phyloP scores from a whole-genome alignment of 2,797 vertebrate species.

The Pseudopleuronectes americanus region DNA sequence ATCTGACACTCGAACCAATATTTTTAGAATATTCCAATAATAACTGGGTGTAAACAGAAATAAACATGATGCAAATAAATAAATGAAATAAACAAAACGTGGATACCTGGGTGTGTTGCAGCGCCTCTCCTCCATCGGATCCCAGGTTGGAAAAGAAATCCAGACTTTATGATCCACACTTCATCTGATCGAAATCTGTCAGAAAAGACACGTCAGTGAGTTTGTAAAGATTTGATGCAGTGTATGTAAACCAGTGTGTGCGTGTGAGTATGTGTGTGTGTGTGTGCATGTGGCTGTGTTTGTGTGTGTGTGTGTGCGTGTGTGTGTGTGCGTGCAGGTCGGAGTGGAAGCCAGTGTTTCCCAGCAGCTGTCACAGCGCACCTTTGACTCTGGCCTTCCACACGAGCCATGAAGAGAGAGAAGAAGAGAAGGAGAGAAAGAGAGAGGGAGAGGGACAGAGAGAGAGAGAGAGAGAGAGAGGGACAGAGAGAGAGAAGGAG shows the following conservation, averaged over 20 bases:
- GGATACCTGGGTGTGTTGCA: slow-evolving; percentile 57
- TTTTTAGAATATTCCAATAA: too few relatives aligned
- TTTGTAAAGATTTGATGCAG: slow-evolving; percentile 39
- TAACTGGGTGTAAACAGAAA: background rate
- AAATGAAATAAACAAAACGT: slow-evolving; percentile 7
- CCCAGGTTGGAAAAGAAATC: slow-evolving; percentile 60
- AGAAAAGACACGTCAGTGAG: slow-evolving; percentile 54
- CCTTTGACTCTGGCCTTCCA: slow-evolving; percentile 76
- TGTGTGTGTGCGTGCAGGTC: slow-evolving; percentile 3
- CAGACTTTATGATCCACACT: slow-evolving; percentile 51
- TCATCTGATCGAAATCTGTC: slow-evolving; percentile 65
- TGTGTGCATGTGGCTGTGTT: background rate
- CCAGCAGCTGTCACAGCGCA: slow-evolving; percentile 59
- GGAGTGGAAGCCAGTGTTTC: slow-evolving; percentile 26
- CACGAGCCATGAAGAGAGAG: slow-evolving; percentile 30
- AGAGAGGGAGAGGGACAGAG: background rate
- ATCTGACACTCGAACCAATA: background rate
- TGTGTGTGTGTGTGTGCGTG: background rate
- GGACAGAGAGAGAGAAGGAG: too few relatives aligned
- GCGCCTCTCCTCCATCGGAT: slow-evolving; percentile 18
- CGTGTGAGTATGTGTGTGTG: too few relatives aligned
- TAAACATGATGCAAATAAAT: background rate
- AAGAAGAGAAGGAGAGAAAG: background rate
- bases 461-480: background rate
- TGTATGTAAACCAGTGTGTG: background rate